Percentiles rank a stretch among this genome's conserved stretches.
Conservation (phyloP, 2,113 vertebrate species). For the Perccottus glenii region DNA sequence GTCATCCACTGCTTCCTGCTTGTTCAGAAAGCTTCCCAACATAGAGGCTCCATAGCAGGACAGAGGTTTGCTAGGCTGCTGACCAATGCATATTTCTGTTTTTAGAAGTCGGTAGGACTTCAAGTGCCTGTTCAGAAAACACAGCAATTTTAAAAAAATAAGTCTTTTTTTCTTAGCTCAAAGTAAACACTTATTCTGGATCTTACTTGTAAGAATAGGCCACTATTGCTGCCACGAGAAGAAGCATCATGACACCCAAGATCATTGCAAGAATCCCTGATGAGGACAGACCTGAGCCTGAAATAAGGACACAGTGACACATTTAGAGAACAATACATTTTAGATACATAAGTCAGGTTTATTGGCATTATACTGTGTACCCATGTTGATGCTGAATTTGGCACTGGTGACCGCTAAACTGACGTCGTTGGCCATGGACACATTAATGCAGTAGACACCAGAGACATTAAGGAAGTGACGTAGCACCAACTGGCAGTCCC, state of each 20-base stretch:
- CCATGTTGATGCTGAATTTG: slow-evolving; percentile 82
- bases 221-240: slow-evolving; percentile 71
- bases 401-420: slow-evolving; percentile 86
- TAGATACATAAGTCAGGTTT: background rate
- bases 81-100: slow-evolving; percentile 34
- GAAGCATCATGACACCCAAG: slow-evolving; percentile 74
- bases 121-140: slow-evolving; percentile 67
- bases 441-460: slow-evolving; percentile 90
- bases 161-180: background rate
- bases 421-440: slow-evolving; percentile 88
- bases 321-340: background rate
- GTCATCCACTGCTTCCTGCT: slow-evolving; percentile 69
- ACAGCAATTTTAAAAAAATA: background rate
- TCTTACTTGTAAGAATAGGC: slow-evolving; percentile 84
- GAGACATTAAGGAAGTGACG: slow-evolving; percentile 85
- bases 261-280: slow-evolving; percentile 69
- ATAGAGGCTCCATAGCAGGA: slow-evolving; percentile 62
- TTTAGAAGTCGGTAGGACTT: slow-evolving; percentile 73
- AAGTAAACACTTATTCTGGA: background rate
- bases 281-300: slow-evolving; percentile 67
- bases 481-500: slow-evolving; percentile 87
- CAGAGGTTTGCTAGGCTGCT: slow-evolving; percentile 21
- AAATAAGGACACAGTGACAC: slow-evolving; percentile 15
- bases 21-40: slow-evolving; percentile 77
- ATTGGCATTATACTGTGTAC: slow-evolving; percentile 18